These are phyloP conservation scores for Teleiodes luculella DNA, from an alignment of 2,888 invertebrate genomes.

Conservation along the genomic window DNA sequence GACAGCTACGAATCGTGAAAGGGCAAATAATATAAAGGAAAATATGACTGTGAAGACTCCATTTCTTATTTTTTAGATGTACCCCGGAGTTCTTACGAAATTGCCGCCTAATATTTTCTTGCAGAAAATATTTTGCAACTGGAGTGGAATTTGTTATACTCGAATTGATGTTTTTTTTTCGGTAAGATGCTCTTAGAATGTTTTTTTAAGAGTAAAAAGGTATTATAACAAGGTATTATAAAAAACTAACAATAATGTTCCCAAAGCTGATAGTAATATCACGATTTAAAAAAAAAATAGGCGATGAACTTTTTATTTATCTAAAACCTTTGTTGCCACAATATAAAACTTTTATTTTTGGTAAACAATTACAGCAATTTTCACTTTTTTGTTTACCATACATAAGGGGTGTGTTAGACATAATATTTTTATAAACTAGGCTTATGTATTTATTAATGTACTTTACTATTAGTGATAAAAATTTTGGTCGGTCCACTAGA, in stretches of 20 bases:
- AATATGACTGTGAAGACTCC: constrained; percentile 41
- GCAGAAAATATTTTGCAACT: neutral
- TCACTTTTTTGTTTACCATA: constrained; percentile 76
- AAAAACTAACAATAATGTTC: neutral
- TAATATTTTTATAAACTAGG: no score
- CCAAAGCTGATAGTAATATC: no score
- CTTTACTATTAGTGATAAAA: no score
- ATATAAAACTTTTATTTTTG: constrained; percentile 64
- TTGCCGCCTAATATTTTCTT: neutral
- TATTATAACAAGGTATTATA: no score
- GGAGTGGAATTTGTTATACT: neutral
- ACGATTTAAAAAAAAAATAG: no score
- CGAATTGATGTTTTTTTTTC: constrained; percentile 33
- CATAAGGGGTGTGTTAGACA: no score
- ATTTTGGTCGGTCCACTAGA: no score
- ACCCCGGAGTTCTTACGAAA: neutral
- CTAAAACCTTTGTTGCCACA: constrained; percentile 41
- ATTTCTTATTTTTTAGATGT: constrained; percentile 9
- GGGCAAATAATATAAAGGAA: constrained; percentile 48
- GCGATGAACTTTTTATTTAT: neutral
- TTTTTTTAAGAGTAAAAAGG: no score
- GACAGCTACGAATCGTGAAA: constrained; percentile 53
- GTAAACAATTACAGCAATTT: constrained; percentile 65
- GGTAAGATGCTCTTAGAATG: constrained; percentile 39
- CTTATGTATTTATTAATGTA: no score